Evolutionary conservation across 2,113 vertebrate genomes (phyloP), one percentile per base, ranked within the genome.

Genomic region (Bambusicola thoracicus): DNA sequence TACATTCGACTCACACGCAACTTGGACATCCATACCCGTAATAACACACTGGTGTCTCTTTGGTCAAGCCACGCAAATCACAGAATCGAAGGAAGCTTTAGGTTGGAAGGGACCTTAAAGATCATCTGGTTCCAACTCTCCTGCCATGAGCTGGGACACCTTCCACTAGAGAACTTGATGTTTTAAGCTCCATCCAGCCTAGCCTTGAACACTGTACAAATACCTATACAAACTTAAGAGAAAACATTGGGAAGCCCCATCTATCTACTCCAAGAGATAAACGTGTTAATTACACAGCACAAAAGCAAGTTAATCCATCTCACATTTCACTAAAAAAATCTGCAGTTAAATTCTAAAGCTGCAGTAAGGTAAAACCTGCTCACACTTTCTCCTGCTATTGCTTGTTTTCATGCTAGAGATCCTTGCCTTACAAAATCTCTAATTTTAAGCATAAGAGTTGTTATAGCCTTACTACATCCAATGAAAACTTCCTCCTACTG

Each of bases 221-320:
- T 9, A 81, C 69, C 55, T 83, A 76, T 16, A 68, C 22, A 94
- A 81, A 96, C 55, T 70, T 59, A 86, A 86, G 15, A 72, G 40
- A 78, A 95, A 94, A 91, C 19, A 94, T n/a, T 43, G n/a, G 44
- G 85, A 94, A 44, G 68, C 36, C 70, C 43, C 59, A 36, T 38
- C 67, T 53, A 53, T 17, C 27, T 53, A 30, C 65, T 89, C 65
- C 16, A 14, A 78, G 30, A 43, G 6, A 73, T 69, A 53, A 73
- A 72, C 1, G 20, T 13, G 2, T 32, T 58, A 74, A 80, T 38
- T 63, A 59, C 8, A 51, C 68, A 87, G 56, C 55, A 87, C 25
- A 67, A 85, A 62, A 77, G 32, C 44, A 53, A 62, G 32, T 63
- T 46, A 70, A 63, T 27, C 27, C 8, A 77, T 62, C 58, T 73